A percentile compares a stretch with the other conserved stretches of the same genome.
Conservation (phyloP, 2,888 invertebrate species). For the Neuroscelio doddi region DNA sequence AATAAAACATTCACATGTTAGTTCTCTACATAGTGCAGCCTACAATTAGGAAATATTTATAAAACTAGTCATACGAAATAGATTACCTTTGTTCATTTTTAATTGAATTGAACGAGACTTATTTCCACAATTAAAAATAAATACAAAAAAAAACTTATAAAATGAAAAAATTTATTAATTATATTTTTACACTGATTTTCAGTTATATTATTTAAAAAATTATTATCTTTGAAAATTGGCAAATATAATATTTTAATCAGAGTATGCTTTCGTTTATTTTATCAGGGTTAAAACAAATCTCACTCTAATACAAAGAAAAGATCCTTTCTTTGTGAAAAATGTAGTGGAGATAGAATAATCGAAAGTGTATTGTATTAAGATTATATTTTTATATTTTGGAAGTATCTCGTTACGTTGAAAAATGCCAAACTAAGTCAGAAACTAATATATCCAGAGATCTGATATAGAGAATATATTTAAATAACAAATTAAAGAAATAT, state of each 20-base stretch:
- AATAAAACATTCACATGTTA: slow-evolving; percentile 31
- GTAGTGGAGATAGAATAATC: no score
- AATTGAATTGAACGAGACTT: neutral
- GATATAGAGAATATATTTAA: slow-evolving; percentile 57
- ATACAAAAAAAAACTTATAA: slow-evolving; percentile 3
- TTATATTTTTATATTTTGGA: slow-evolving; percentile 23
- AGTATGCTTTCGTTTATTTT: no score
- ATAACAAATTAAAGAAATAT: slow-evolving; percentile 55
- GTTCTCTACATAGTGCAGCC: slow-evolving; percentile 43
- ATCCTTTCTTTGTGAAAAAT: no score
- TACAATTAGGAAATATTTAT: neutral
- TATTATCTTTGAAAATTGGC: no score
- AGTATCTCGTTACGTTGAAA: slow-evolving; percentile 49
- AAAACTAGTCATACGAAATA: slow-evolving; percentile 19
- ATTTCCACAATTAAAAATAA: neutral
- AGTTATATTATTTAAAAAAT: no score
- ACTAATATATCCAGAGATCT: slow-evolving; percentile 49
- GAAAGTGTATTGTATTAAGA: slow-evolving; percentile 3
- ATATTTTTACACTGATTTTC: no score
- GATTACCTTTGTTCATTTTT: no score
- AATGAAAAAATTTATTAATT: no score
- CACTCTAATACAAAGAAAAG: no score
- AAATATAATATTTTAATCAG: no score
- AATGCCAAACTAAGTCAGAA: slow-evolving; percentile 48
- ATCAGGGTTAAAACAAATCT: no score